phyloP scores from a whole-genome alignment of 2,797 vertebrate species.

The Taenioides sp. region DNA sequence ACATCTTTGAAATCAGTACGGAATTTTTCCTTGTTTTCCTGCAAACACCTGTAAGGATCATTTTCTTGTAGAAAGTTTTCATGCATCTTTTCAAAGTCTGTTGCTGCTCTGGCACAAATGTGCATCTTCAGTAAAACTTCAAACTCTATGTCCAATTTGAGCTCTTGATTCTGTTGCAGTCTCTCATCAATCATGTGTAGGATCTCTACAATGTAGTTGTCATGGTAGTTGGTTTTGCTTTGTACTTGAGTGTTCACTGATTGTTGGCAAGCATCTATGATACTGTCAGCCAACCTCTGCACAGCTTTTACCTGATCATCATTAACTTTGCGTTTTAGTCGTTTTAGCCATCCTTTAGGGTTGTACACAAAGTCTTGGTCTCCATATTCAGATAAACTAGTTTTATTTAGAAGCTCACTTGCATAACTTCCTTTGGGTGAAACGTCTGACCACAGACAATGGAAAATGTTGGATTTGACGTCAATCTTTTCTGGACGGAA shows the following conservation, averaged over 20 bases:
- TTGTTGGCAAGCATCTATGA: slow-evolving; percentile 36
- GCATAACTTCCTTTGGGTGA: slow-evolving; percentile 23
- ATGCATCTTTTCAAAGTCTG: slow-evolving; percentile 61
- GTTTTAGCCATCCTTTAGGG: accelerated
- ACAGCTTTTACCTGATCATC: not conserved
- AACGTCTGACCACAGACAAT: slow-evolving; percentile 47
- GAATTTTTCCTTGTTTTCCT: slow-evolving; percentile 57
- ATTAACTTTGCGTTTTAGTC: too few relatives aligned
- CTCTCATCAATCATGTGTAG: slow-evolving; percentile 48
- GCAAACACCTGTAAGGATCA: slow-evolving; percentile 48
- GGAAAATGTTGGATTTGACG: slow-evolving; percentile 2
- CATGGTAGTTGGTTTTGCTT: slow-evolving; percentile 50
- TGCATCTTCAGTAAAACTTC: slow-evolving; percentile 63
- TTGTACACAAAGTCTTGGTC: slow-evolving; percentile 3
- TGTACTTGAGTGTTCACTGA: slow-evolving; percentile 5
- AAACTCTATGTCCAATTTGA: slow-evolving; percentile 21
- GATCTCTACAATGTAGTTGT: slow-evolving; percentile 59
- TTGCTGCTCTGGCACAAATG: slow-evolving; percentile 60
- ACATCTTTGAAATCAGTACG: slow-evolving; percentile 60
- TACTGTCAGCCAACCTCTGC: slow-evolving; percentile 29
- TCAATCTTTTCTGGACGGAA: not conserved
- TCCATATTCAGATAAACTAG: not conserved
- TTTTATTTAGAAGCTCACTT: slow-evolving; percentile 15
- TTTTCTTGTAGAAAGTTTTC: slow-evolving; percentile 47
- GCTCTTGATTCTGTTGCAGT: slow-evolving; percentile 14